Conservation (phyloP, 2,797 vertebrate species). For the Sorex maritimensis region DNA sequence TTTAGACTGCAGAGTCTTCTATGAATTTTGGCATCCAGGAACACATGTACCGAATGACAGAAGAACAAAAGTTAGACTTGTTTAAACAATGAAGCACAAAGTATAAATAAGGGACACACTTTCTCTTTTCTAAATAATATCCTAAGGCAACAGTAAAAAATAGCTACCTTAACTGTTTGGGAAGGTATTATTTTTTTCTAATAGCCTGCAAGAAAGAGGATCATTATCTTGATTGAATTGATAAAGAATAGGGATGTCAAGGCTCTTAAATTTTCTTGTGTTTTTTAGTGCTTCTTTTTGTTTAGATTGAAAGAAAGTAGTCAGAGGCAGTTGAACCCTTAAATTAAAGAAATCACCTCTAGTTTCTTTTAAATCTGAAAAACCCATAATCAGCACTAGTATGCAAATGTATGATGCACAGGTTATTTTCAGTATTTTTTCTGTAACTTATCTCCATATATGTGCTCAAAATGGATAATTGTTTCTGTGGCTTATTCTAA, state of each 20-base stretch:
- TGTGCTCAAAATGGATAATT: constrained; percentile 63
- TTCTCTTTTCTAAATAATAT: background rate
- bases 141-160: constrained; percentile 8
- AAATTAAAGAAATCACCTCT: constrained; percentile 43
- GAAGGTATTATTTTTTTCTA: constrained; percentile 64
- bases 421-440: constrained; percentile 53
- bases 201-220: constrained; percentile 50
- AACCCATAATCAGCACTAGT: constrained; percentile 52
- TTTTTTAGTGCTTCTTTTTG: constrained; percentile 29
- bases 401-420: constrained; percentile 59
- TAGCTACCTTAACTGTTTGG: background rate
- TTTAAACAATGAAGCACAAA: constrained; percentile 57
- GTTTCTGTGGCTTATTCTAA: constrained; percentile 67
- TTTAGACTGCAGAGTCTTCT: background rate
- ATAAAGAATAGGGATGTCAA: background rate
- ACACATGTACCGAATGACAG: too few species aligned
- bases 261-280: constrained; percentile 54
- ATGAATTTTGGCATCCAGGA: constrained; percentile 16
- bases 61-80: background rate
- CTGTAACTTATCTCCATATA: constrained; percentile 31
- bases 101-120: background rate
- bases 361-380: constrained; percentile 53
- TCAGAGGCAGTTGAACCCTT: constrained; percentile 24
- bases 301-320: constrained; percentile 63
- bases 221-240: constrained; percentile 43